Conservation (phyloP, 2,888 invertebrate genomes). For the Rambutsinella grinnellia region DNA sequence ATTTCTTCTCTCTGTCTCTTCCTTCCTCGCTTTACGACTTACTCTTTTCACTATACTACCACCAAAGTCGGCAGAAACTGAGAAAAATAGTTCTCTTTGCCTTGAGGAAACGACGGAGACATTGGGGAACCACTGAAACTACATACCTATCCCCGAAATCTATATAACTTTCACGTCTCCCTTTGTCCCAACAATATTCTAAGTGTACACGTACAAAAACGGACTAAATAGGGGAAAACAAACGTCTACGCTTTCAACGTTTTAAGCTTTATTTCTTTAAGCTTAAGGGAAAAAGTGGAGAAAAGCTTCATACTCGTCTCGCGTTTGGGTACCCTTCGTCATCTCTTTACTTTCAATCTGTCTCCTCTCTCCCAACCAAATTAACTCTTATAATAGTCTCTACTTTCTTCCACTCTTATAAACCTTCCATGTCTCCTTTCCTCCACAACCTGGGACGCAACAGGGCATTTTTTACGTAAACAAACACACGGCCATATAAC, state of each 20-base stretch:
- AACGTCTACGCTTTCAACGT: neutral
- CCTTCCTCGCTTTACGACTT: neutral
- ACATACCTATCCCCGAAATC: too few species aligned
- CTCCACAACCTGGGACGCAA: slow-evolving; percentile 17
- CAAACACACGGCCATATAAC: slow-evolving; percentile 10
- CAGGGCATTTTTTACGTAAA: slow-evolving; percentile 32
- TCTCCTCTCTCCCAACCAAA: slow-evolving; percentile 27
- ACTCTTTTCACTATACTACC: neutral
- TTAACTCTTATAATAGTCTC: slow-evolving; percentile 22
- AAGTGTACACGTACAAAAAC: too few species aligned
- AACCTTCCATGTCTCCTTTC: neutral
- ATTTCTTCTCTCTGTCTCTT: neutral
- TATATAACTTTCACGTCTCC: too few species aligned
- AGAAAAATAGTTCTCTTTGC: neutral
- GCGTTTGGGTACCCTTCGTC: neutral
- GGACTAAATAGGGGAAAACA: neutral
- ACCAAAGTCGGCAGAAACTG: neutral
- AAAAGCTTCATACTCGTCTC: neutral
- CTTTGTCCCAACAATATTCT: too few species aligned
- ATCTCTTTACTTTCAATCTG: slow-evolving; percentile 12
- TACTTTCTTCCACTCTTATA: too few species aligned
- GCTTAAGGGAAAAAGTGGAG: neutral
- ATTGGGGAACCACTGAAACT: neutral
- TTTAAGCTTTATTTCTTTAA: neutral
- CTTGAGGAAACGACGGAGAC: neutral